Percentiles rank a stretch among this genome's conserved stretches.
These are phyloP conservation scores for Papilio dardanus DNA, from an alignment of 1,140 invertebrate genomes.

Conservation along the genomic window DNA sequence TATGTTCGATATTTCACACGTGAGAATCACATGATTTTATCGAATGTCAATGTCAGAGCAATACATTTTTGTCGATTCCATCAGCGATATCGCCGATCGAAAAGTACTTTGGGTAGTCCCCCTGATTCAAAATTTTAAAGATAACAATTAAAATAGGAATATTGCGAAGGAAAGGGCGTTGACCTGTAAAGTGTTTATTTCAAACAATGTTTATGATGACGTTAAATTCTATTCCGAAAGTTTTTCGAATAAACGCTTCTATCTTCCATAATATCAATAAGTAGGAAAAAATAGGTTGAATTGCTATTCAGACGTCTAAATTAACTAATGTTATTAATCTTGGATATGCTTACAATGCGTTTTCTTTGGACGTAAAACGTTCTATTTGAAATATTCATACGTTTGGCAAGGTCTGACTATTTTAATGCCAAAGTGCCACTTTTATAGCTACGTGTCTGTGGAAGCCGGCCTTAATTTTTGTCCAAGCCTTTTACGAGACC, in stretches of 20 bases:
- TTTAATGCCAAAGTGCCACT: constrained; percentile 23
- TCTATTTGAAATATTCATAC: constrained; percentile 2
- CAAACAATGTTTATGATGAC: no score
- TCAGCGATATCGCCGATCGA: no score
- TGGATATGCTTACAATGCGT: neutral
- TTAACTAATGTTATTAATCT: neutral
- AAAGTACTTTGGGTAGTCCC: no score
- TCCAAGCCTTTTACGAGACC: neutral
- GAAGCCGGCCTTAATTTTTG: neutral
- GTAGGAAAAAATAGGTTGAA: neutral
- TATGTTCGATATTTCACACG: no score
- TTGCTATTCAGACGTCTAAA: neutral
- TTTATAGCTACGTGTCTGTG: neutral
- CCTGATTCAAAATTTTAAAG: neutral
- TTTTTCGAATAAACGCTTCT: no score
- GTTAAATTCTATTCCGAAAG: no score
- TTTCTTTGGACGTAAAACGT: constrained; percentile 14
- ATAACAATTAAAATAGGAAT: neutral
- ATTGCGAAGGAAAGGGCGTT: neutral
- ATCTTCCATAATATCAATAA: neutral
- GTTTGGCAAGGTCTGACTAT: constrained; percentile 8
- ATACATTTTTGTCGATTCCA: no score
- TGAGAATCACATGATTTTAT: no score
- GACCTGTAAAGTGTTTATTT: neutral
- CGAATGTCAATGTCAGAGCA: no score